These are phyloP conservation scores for Tanypteryx hageni DNA, from an alignment of 2,888 invertebrate genomes.

Conservation along the genomic window DNA sequence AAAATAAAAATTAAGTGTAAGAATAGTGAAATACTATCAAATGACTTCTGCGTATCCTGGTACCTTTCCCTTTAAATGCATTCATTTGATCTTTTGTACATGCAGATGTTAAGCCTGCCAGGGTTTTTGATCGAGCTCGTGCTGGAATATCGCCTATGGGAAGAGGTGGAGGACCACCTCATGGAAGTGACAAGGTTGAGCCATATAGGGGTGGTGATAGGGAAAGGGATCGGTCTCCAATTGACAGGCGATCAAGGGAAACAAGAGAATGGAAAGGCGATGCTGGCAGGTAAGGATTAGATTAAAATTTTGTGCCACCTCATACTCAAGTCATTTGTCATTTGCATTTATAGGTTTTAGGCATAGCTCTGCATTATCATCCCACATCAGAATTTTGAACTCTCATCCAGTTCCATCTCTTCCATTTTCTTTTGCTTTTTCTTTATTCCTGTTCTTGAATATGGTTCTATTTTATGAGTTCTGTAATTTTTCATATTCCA, in stretches of 20 bases:
- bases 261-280: conserved; percentile 70
- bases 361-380: no score
- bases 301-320: no score
- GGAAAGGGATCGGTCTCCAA: conserved; percentile 67
- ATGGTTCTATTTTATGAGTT: no score
- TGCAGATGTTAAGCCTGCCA: conserved; percentile 68
- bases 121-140: conserved; percentile 56
- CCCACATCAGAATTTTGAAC: no score
- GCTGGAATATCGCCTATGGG: conserved; percentile 46
- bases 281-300: conserved; percentile 71
- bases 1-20: background rate
- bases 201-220: conserved; percentile 65
- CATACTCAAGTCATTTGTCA: no score
- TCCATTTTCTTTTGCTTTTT: no score
- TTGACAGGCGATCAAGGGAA: conserved; percentile 69
- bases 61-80: background rate
- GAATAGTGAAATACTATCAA: background rate
- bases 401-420: no score
- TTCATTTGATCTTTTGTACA: background rate
- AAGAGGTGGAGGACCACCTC: background rate
- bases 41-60: background rate
- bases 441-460: no score
- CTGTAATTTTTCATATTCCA: no score
- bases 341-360: no score
- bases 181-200: background rate